phyloP scores from a whole-genome alignment of 2,113 vertebrate genomes.

The Salvelinus namaycush region DNA sequence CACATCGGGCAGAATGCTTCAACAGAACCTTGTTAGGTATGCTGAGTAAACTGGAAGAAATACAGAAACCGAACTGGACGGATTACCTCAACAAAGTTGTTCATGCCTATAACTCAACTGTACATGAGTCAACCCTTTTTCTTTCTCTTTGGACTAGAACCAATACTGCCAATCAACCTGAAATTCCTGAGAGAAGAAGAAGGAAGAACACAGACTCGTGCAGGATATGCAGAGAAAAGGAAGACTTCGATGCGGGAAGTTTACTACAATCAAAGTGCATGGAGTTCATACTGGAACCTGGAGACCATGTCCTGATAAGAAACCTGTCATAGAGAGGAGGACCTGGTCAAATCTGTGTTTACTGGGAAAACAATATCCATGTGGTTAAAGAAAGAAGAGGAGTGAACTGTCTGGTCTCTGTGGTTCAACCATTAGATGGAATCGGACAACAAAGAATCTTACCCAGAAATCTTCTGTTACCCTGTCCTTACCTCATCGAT shows the following conservation, averaged over 20 bases:
- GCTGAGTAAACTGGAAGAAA: slow-evolving; percentile 26
- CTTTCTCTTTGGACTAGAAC: slow-evolving; percentile 34
- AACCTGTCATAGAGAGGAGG: not conserved
- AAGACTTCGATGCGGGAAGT: not conserved
- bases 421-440: too few species aligned
- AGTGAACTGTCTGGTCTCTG: too few species aligned
- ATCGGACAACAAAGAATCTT: too few species aligned
- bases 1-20: not conserved
- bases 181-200: slow-evolving; percentile 18
- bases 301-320: not conserved
- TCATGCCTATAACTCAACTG: slow-evolving; percentile 33
- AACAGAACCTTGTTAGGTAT: slow-evolving; percentile 30
- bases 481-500: too few species aligned
- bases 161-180: slow-evolving; percentile 23
- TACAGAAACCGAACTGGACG: slow-evolving; percentile 34
- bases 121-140: slow-evolving; percentile 35
- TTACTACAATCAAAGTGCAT: not conserved
- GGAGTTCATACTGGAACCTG: too few species aligned
- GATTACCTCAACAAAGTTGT: slow-evolving; percentile 29
- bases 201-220: not conserved
- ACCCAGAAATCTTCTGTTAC: too few species aligned
- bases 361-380: too few species aligned
- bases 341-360: too few species aligned
- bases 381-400: too few species aligned
- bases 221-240: not conserved